These are phyloP conservation scores for Siniperca chuatsi DNA, from an alignment of 2,113 vertebrate genomes.

Conservation along the genomic window DNA sequence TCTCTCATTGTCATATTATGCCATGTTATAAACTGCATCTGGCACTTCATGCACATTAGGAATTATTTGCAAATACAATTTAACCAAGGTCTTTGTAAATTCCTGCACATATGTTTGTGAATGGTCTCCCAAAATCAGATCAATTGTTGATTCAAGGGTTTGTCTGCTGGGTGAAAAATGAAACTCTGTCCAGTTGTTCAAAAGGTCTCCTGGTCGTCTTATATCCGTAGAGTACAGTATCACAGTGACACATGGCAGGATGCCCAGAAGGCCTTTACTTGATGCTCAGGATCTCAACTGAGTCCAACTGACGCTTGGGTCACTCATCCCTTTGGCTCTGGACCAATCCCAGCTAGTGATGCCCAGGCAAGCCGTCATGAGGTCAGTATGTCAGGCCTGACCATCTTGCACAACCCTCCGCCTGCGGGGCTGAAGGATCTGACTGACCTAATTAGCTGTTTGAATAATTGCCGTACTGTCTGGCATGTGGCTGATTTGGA, in stretches of 20 bases:
- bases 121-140: slow-evolving; percentile 17
- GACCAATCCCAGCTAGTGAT: slow-evolving; percentile 63
- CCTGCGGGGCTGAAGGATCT: slow-evolving; percentile 61
- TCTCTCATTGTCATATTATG: neutral
- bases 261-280: slow-evolving; percentile 65
- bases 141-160: slow-evolving; percentile 13
- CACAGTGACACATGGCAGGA: slow-evolving; percentile 62
- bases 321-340: slow-evolving; percentile 69
- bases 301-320: slow-evolving; percentile 66
- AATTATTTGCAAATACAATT: neutral
- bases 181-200: slow-evolving; percentile 35
- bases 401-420: slow-evolving; percentile 70
- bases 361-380: slow-evolving; percentile 48
- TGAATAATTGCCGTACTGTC: slow-evolving; percentile 76
- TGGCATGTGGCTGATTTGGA: slow-evolving; percentile 62
- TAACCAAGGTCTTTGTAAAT: neutral
- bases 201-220: slow-evolving; percentile 30
- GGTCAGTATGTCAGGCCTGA: slow-evolving; percentile 77
- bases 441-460: slow-evolving; percentile 81
- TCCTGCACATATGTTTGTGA: neutral
- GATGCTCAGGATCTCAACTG: slow-evolving; percentile 68
- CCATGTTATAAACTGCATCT: slow-evolving; percentile 19
- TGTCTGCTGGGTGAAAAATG: neutral
- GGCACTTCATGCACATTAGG: neutral
- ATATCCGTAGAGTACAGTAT: slow-evolving; percentile 31